Evolutionary conservation across 30 jellyfish, hydroid and myxozoan species (phyloP), one percentile per base, ranked within the genome.

Genomic region (Aurelia sp.): DNA sequence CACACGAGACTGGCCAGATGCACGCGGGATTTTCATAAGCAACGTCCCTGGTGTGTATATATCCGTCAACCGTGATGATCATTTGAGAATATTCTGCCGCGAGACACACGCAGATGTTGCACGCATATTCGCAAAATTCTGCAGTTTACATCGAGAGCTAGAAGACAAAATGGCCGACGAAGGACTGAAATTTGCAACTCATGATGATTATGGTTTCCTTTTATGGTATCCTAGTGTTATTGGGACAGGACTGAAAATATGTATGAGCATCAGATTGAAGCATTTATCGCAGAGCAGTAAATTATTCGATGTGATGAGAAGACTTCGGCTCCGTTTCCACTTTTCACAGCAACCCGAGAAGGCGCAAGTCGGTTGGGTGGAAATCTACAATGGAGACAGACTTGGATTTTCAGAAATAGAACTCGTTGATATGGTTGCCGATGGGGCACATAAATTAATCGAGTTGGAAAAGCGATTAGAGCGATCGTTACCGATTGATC

Each of bases 201-300:
- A 85, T 65, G 59, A 81, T 0, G 96, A 78, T 58, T 91, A 91
- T 68, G 98, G 98, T 8, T 86, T 74, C 66, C 63, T 91, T 60
- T 80, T 91, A 11, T 61, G 95, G 78, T 91, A 95, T 58, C 98
- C 98, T 7, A 91, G 98, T 44, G 96, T 90, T n/a, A 81, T 91
- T 64, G 98, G 98, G 4, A 91, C 98, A 13, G 98, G 97, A 9
- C 84, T 91, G 44, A 85, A 91, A n/a, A 92, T 89, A 10, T 90
- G 96, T 70, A 95, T 91, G 51, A 83, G 85, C 80, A 62, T 91
- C 53, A 66, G 86, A 22, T 76, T 91, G 35, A 86, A 78, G 77
- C 81, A 69, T n/a, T 52, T 87, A 63, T 81, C 91, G 57, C 82
- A 67, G 41, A 67, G 59, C 67, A 51, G 84, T 33, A 81, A 68